Evolutionary conservation across 2,888 invertebrate genomes (phyloP), one percentile per base, ranked within the genome.

Genomic region (Orchesella flavescens): DNA sequence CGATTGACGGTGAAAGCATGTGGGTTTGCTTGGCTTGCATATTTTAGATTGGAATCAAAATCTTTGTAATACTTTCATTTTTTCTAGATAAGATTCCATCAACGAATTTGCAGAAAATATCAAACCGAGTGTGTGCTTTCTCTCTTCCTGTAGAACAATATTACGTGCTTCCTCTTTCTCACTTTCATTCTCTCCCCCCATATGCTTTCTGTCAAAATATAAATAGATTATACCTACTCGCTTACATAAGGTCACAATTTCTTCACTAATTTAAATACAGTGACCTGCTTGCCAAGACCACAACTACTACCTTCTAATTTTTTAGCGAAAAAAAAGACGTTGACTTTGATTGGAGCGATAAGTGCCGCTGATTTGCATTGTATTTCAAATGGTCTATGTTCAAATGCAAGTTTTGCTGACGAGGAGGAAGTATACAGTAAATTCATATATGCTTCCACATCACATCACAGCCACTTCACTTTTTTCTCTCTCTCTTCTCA

Each of bases 31-130:
- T 72, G 43, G 55, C 79, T 79, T 72, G 79, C 79, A 79, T 79
- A 79, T 79, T 79, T 79, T 72, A 79, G 79, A 79, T 79, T 72
- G 79, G 71, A 79, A 79, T 79, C 79, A 79, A 79, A 79, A 72
- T 79, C 79, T 79, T 72, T 53, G 65, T 72, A 57, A 44, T 63
- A 71, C 49, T 79, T 65, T 43, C 21, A 68, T 46, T 72, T 57
- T 78, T 63, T 63, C 24, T 17, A 79, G 79, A 79, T 79, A 79
- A 79, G 79, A 57, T 55, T 72, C 53, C 57, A 24, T 46, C 34
- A 69, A 71, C 71, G 55, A 43, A 7, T 55, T 78, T 77, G 78
- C 71, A 63, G 78, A 78, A 68, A 59, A 57, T 59, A 19, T 59
- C 76, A 55, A 13, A 49, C 68, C 10, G 49, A 49, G 49, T 68